These are phyloP conservation scores for Parambassis ranga DNA, from an alignment of 2,797 vertebrate species.

Conservation along the genomic window DNA sequence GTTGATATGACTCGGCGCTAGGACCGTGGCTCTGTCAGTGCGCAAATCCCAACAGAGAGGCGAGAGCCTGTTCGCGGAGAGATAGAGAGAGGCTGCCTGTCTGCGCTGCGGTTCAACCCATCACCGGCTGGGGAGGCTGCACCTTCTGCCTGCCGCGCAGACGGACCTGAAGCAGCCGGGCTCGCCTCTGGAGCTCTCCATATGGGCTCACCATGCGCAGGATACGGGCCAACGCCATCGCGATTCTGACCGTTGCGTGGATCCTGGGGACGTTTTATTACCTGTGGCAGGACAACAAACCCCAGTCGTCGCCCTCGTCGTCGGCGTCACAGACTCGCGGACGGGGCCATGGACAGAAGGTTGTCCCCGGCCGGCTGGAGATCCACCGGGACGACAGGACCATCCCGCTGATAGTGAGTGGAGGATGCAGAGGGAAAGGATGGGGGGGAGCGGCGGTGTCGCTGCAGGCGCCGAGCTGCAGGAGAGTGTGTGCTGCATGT, in stretches of 20 bases:
- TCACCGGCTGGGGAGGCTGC: conserved; percentile 60
- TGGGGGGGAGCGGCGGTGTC: conserved; percentile 17
- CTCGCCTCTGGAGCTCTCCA: conserved; percentile 67
- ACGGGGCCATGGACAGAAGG: conserved; percentile 77
- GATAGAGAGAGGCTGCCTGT: conserved; percentile 22
- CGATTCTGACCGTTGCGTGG: conserved; percentile 97
- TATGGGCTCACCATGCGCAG: conserved; percentile 93
- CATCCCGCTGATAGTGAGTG: conserved; percentile 90
- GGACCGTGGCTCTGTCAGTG: conserved; percentile 71
- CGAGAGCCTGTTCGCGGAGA: conserved; percentile 34
- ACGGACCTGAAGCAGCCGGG: conserved; percentile 56
- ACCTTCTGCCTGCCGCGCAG: conserved; percentile 37
- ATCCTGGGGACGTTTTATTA: conserved; percentile 99
- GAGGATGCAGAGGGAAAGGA: neutral
- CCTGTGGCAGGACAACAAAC: conserved; percentile 99
- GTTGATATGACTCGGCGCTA: conserved; percentile 69
- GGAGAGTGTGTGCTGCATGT: conserved; percentile 77
- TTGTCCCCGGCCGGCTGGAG: conserved; percentile 81
- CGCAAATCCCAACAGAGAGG: conserved; percentile 61
- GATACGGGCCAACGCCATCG: conserved; percentile 98
- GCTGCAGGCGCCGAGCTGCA: conserved; percentile 58
- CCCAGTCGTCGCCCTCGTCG: conserved; percentile 83
- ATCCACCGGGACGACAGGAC: conserved; percentile 89
- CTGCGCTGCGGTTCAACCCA: conserved; percentile 61
- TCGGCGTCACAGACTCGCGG: conserved; percentile 70